Conservation (phyloP, 2,113 vertebrate genomes). For the Oncorhynchus keta region DNA sequence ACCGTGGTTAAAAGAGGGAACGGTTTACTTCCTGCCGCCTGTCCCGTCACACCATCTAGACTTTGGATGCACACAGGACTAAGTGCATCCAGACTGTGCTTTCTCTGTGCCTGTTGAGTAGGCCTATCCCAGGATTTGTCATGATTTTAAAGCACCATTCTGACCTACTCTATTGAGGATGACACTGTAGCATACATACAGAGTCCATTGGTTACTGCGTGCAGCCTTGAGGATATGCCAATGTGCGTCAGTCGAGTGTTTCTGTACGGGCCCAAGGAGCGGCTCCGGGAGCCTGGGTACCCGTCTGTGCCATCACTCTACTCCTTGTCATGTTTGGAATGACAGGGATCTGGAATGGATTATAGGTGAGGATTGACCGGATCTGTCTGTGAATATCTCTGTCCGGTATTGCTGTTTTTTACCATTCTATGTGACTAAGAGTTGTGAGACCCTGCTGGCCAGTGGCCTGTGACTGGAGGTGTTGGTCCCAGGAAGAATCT, state of each 20-base stretch:
- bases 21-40: background rate
- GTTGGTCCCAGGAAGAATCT: constrained; percentile 53
- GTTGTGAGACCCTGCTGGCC: no score
- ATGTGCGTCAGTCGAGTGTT: background rate
- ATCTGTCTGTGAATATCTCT: no score
- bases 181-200: no score
- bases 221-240: background rate
- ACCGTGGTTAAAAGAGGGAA: background rate
- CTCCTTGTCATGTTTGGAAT: no score
- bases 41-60: background rate
- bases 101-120: background rate
- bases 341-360: no score
- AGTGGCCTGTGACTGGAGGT: no score
- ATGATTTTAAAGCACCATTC: no score
- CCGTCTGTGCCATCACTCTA: no score
- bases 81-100: background rate
- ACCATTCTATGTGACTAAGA: no score
- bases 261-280: background rate
- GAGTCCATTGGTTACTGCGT: constrained; percentile 2
- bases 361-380: no score
- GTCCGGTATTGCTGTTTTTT: no score
- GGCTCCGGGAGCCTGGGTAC: no score
- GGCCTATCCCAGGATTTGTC: background rate
- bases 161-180: background rate
- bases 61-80: background rate